Percentiles rank a stretch among this genome's conserved stretches.
Conservation (phyloP, 2,888 invertebrate genomes). For the Atherix ibis region DNA sequence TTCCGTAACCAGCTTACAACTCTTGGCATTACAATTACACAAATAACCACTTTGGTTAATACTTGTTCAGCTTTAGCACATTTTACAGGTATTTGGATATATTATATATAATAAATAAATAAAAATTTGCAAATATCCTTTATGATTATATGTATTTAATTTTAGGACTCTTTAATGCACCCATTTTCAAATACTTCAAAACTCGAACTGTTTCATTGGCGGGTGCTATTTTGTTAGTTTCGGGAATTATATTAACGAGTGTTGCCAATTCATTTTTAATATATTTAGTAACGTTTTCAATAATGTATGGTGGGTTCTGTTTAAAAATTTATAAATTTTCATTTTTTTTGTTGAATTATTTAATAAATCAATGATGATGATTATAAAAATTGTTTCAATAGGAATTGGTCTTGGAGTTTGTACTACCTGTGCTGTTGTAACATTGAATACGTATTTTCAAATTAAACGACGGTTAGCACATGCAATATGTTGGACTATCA, state of each 20-base stretch:
- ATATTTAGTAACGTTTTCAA: too few species aligned
- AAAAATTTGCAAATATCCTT: too few species aligned
- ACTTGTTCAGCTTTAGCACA: slow-evolving; percentile 52
- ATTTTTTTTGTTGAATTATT: too few species aligned
- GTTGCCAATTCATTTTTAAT: too few species aligned
- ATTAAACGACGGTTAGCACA: slow-evolving; percentile 46
- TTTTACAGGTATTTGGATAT: slow-evolving; percentile 47
- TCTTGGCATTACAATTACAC: slow-evolving; percentile 45
- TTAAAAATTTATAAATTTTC: too few species aligned
- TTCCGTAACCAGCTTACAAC: slow-evolving; percentile 46
- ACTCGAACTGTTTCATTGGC: slow-evolving; percentile 49
- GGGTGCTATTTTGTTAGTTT: slow-evolving; percentile 43
- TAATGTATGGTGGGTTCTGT: too few species aligned
- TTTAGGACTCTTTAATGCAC: slow-evolving; percentile 48
- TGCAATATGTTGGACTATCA: slow-evolving; percentile 47
- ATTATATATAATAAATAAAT: too few species aligned
- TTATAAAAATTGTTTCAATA: too few species aligned
- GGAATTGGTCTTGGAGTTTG: slow-evolving; percentile 51
- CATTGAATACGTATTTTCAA: slow-evolving; percentile 50
- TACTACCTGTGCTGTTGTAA: slow-evolving; percentile 48
- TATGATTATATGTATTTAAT: too few species aligned
- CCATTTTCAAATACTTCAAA: slow-evolving; percentile 48
- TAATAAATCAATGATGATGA: too few species aligned
- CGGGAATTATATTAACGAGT: too few species aligned
- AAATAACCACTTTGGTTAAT: slow-evolving; percentile 57